These are phyloP conservation scores for Istiophorus platypterus DNA, from an alignment of 2,113 vertebrate genomes.

Conservation along the genomic window DNA sequence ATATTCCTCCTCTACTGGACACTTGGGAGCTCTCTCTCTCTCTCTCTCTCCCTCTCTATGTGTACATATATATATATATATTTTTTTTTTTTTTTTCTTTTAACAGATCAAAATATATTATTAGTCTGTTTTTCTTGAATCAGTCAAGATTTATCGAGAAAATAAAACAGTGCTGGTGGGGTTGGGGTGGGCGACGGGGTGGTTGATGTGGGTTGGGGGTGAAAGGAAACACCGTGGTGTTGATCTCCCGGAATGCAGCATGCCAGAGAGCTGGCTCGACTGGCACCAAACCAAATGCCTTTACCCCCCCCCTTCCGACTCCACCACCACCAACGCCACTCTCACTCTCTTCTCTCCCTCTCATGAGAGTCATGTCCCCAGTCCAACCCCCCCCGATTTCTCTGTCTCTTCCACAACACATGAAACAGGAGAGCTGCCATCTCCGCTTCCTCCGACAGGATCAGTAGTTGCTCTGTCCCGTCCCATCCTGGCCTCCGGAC, in stretches of 20 bases:
- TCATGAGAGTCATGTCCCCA: slow-evolving; percentile 42
- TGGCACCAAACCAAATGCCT: slow-evolving; percentile 87
- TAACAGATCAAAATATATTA: not conserved
- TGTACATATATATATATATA: no score
- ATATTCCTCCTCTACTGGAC: not conserved
- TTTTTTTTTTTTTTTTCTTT: no score
- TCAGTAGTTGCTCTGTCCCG: slow-evolving; percentile 69
- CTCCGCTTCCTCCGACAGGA: slow-evolving; percentile 82
- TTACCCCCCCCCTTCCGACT: slow-evolving; percentile 61
- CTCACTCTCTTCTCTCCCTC: slow-evolving; percentile 48
- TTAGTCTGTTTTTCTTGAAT: not conserved
- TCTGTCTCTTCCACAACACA: slow-evolving; percentile 50
- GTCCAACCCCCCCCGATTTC: slow-evolving; percentile 5
- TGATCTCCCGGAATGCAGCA: slow-evolving; percentile 86
- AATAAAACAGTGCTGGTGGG: not conserved
- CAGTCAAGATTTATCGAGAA: not conserved
- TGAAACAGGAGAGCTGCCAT: slow-evolving; percentile 84
- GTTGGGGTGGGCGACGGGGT: slow-evolving; percentile 36
- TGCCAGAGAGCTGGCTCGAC: slow-evolving; percentile 82
- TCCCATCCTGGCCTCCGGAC: slow-evolving; percentile 69
- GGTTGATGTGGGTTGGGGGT: slow-evolving; percentile 64
- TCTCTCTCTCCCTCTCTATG: no score
- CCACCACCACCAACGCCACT: slow-evolving; percentile 32
- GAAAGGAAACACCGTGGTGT: slow-evolving; percentile 86
- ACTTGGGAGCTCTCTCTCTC: fast-evolving